phyloP scores from a whole-genome alignment of 2,888 invertebrate genomes.

The Microctonus hyperodae region DNA sequence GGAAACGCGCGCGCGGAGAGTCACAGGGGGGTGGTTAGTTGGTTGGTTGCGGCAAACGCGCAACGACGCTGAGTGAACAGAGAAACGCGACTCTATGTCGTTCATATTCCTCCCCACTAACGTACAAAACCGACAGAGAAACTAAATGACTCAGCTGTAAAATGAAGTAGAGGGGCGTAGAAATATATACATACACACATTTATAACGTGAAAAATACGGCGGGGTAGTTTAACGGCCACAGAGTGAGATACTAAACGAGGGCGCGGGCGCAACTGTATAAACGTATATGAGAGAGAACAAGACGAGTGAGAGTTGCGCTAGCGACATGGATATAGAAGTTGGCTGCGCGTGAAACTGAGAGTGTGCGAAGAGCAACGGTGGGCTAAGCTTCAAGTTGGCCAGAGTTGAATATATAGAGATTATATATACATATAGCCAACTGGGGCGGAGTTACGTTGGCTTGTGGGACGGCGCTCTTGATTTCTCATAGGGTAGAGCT shows the following conservation, averaged over 20 bases:
- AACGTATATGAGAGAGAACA: conserved; percentile 31
- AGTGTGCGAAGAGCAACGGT: conserved; percentile 17
- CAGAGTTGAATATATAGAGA: conserved; percentile 29
- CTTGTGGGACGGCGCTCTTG: conserved; percentile 50
- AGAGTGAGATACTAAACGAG: background rate
- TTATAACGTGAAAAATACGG: too few species aligned
- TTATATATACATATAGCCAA: conserved; percentile 31
- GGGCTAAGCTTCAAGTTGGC: conserved; percentile 35
- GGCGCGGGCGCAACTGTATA: conserved; percentile 13
- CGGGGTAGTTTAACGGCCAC: background rate
- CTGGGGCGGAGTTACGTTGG: conserved; percentile 45
- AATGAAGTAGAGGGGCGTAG: background rate
- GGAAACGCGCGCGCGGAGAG: background rate
- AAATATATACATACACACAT: background rate
- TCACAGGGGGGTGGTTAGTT: background rate
- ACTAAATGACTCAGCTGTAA: background rate
- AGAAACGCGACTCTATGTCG: conserved; percentile 9
- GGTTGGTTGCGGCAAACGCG: conserved; percentile 15
- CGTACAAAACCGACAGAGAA: background rate
- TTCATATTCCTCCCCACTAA: background rate
- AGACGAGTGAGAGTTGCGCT: conserved; percentile 28
- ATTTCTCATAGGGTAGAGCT: conserved; percentile 55
- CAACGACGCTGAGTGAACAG: conserved; percentile 32
- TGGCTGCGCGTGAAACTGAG: conserved; percentile 28
- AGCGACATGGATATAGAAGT: conserved; percentile 21